phyloP scores from a whole-genome alignment of 2,888 invertebrate species.

The Rhamphomyia laevipes region DNA sequence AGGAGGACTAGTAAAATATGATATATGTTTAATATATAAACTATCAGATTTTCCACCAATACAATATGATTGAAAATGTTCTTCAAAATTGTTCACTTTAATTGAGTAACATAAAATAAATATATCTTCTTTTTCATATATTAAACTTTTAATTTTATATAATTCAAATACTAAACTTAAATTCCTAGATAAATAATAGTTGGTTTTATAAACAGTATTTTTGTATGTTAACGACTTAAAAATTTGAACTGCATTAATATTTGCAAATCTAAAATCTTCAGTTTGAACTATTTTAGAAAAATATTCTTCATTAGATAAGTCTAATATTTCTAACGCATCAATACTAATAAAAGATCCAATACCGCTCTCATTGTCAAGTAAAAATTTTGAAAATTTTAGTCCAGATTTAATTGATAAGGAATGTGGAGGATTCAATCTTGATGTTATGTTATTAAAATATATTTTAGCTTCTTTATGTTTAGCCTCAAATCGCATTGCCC shows the following conservation, averaged over 20 bases:
- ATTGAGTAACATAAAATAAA: constrained; percentile 5
- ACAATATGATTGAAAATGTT: constrained; percentile 6
- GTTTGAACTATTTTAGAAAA: constrained; percentile 5
- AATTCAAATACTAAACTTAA: neutral
- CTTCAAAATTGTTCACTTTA: constrained; percentile 1
- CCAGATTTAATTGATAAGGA: constrained; percentile 9
- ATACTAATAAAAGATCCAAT: neutral
- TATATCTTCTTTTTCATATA: constrained; percentile 1
- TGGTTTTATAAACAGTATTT: constrained; percentile 6
- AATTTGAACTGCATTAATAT: neutral
- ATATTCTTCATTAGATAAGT: neutral
- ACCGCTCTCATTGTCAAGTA: constrained; percentile 4
- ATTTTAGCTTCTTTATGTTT: constrained; percentile 10
- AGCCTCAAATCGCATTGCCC: constrained; percentile 11
- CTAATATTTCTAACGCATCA: neutral
- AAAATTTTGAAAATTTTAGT: constrained; percentile 10
- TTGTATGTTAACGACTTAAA: constrained; percentile 5
- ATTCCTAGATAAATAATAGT: constrained; percentile 6
- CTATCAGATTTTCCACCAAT: constrained; percentile 2
- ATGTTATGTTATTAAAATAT: constrained; percentile 7
- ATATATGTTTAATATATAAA: constrained; percentile 1
- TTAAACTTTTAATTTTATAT: constrained; percentile 7
- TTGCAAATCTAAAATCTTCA: neutral
- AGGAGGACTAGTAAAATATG: constrained; percentile 3
- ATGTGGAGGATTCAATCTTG: constrained; percentile 8